Base-by-base conservation (phyloP, 2,888 invertebrate genomes). In the Sminthurinus aureus region DNA sequence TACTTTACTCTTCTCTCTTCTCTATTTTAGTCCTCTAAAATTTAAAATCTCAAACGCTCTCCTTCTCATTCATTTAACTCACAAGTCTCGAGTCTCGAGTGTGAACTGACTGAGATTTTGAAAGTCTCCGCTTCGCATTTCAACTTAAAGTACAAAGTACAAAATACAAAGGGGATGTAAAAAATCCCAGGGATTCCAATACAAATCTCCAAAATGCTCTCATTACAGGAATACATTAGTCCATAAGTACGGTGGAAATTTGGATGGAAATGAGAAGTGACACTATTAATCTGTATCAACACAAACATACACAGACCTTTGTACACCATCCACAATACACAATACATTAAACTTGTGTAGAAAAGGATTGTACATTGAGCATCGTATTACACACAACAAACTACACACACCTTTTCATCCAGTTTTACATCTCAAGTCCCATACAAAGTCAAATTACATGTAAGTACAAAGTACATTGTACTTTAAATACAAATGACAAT, bases 381-480 rank as follows among this genome's bases (percentile, higher is more conserved):
- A 4, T 64, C 9, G 15, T 9, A 15, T 64, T 18, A 26, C 50
- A 51, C 18, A 51, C n/a, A n/a, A n/a, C n/a, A n/a, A n/a, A n/a
- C n/a, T 74, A 22, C 20, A 20, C 24, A 18, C 78, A 66, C 11
- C 69, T 69, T 69, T 79, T 79, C 79, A 79, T 79, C 69, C 79
- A 79, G 69, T 69, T 79, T 79, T 79, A 79, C 79, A 79, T 79
- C 69, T 79, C 69, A 67, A 69, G 58, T 38, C 13, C 2, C 20
- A 38, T 69, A 12, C 22, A 69, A 1, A 69, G 20, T 75, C 75
- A 26, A 75, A 75, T 75, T 75, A 75, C 75, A 51, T 75, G 20
- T 69, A 12, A 0, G 20, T 69, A 69, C 22, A 2, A 8, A 8
- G 18, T 69, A 22, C 24, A 22, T 69, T 69, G 38, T 38, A 38